Conservation (phyloP, 2,113 vertebrate genomes). For the Gambusia holbrooki region DNA sequence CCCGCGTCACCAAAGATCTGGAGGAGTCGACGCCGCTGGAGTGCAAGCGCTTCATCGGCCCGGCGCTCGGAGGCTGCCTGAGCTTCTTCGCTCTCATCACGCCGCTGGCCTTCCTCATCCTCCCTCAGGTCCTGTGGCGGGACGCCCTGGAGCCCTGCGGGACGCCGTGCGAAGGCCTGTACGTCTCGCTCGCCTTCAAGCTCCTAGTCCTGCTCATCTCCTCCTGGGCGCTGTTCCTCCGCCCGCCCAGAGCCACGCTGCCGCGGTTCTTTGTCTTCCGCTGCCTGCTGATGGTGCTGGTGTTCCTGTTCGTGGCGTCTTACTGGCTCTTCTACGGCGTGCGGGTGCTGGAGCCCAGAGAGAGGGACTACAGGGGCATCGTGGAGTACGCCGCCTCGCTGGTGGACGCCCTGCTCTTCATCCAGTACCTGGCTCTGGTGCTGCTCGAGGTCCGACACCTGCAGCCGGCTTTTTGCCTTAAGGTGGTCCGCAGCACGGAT, state of each 20-base stretch:
- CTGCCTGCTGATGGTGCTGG: conserved; percentile 89
- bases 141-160: conserved; percentile 87
- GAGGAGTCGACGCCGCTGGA: conserved; percentile 90
- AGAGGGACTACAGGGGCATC: conserved; percentile 87
- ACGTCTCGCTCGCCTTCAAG: conserved; percentile 93
- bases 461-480: conserved; percentile 92
- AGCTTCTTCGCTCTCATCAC: conserved; percentile 90
- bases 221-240: conserved; percentile 93
- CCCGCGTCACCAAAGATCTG: conserved; percentile 90
- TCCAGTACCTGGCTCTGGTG: conserved; percentile 92
- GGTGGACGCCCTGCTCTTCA: conserved; percentile 91
- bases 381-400: conserved; percentile 91
- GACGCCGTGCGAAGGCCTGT: conserved; percentile 91
- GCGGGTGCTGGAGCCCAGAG: conserved; percentile 85
- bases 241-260: conserved; percentile 86
- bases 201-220: conserved; percentile 91
- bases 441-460: conserved; percentile 91
- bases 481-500: conserved; percentile 89
- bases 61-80: conserved; percentile 81
- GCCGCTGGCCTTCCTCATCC: conserved; percentile 89
- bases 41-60: conserved; percentile 88
- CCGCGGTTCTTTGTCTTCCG: conserved; percentile 89
- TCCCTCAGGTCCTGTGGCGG: conserved; percentile 90
- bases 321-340: conserved; percentile 95
- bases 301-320: conserved; percentile 90